Percentiles rank a stretch among this genome's conserved stretches.
Conservation (phyloP, 2,888 invertebrate genomes). For the Dynastes maya region DNA sequence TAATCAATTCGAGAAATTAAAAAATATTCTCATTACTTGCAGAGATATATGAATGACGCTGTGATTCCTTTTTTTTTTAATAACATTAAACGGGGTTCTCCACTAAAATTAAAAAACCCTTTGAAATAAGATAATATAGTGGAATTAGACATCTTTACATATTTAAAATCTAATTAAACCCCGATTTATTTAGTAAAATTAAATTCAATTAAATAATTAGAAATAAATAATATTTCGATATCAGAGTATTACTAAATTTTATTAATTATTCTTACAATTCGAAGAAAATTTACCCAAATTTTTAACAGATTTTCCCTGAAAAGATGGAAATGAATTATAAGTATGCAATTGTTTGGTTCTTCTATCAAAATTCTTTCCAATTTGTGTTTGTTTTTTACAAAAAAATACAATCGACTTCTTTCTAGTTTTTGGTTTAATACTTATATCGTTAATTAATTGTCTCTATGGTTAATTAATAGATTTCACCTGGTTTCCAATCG, state of each 20-base stretch:
- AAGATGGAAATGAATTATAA: not conserved
- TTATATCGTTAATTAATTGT: slow-evolving; percentile 1
- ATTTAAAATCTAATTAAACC: not conserved
- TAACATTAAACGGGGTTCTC: not conserved
- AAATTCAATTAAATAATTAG: not conserved
- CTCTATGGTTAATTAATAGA: slow-evolving; percentile 26
- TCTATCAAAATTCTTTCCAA: not conserved
- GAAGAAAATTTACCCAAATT: slow-evolving; percentile 34
- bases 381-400: slow-evolving; percentile 18
- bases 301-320: not conserved
- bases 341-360: not conserved
- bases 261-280: not conserved
- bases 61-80: too few species aligned
- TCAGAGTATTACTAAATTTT: not conserved
- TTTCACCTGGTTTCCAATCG: slow-evolving; percentile 81
- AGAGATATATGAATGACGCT: not conserved
- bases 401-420: slow-evolving; percentile 39
- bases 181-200: not conserved
- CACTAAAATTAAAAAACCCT: slow-evolving; percentile 16
- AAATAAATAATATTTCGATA: not conserved
- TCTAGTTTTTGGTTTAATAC: slow-evolving; percentile 1
- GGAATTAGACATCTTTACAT: not conserved
- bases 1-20: too few species aligned
- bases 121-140: slow-evolving; percentile 13
- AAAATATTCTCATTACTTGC: too few species aligned